Conservation (phyloP, 2,888 invertebrate species). For the Argynnis bischoffii region DNA sequence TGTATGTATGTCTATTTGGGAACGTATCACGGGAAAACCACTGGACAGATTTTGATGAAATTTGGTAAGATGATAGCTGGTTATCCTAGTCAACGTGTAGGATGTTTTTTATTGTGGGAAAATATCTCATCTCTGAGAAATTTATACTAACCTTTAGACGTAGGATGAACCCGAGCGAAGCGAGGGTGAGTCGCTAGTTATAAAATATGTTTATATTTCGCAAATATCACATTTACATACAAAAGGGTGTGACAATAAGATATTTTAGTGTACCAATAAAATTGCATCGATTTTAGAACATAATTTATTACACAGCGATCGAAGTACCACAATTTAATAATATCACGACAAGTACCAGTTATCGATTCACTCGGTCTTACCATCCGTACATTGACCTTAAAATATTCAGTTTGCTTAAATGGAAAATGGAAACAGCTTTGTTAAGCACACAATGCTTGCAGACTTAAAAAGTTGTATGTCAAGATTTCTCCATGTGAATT, state of each 20-base stretch:
- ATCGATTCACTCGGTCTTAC: conserved; percentile 39
- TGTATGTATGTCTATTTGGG: too few relatives aligned
- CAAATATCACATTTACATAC: not conserved
- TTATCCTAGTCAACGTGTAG: too few relatives aligned
- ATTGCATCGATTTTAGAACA: conserved; percentile 17
- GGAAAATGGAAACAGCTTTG: conserved; percentile 43
- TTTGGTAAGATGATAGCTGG: too few relatives aligned
- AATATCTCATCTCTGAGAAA: too few relatives aligned
- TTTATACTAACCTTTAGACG: too few relatives aligned
- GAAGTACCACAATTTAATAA: conserved; percentile 30
- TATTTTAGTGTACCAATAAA: conserved; percentile 11
- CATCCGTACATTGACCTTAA: conserved; percentile 40
- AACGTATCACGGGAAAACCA: too few relatives aligned
- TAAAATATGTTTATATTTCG: not conserved
- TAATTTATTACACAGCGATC: conserved; percentile 18
- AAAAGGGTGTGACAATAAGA: not conserved
- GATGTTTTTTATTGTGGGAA: too few relatives aligned
- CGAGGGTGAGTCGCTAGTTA: not conserved
- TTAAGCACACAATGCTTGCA: conserved; percentile 42
- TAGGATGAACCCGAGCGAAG: too few relatives aligned
- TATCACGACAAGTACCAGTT: conserved; percentile 37
- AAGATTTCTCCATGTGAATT: conserved; percentile 60
- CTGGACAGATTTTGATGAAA: too few relatives aligned
- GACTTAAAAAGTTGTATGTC: conserved; percentile 51
- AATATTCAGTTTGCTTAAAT: conserved; percentile 39